phyloP scores from a whole-genome alignment of 2,113 vertebrate genomes.

The Sarotherodon lohbergeri region DNA sequence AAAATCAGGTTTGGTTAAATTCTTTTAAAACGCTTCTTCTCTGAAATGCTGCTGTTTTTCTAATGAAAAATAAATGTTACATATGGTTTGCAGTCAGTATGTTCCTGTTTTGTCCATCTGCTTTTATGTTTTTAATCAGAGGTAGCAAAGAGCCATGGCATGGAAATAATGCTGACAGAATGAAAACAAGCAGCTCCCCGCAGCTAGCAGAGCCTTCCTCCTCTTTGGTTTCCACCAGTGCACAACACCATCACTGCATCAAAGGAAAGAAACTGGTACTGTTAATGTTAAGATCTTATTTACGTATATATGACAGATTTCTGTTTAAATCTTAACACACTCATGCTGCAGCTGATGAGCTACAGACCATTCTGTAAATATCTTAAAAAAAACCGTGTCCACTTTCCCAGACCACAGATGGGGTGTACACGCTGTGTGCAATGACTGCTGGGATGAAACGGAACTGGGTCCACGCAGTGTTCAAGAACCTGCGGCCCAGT shows the following conservation, averaged over 20 bases:
- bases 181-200: constrained; percentile 20
- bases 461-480: constrained; percentile 91
- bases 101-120: not conserved
- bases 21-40: not conserved
- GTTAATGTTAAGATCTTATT: not conserved
- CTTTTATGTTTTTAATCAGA: not conserved
- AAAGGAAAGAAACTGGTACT: constrained; percentile 47
- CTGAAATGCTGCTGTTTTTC: not conserved
- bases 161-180: not conserved
- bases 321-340: not conserved
- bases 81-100: not conserved
- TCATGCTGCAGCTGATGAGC: not conserved
- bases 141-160: not conserved
- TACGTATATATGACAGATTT: not conserved
- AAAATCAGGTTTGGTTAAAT: constrained; percentile 25
- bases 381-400: not conserved
- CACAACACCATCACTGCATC: constrained; percentile 3
- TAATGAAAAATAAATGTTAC: not conserved
- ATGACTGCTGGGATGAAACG: constrained; percentile 86
- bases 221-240: not conserved
- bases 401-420: constrained; percentile 79
- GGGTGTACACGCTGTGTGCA: constrained; percentile 84
- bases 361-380: not conserved
- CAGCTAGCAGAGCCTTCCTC: not conserved
- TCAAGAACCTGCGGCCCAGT: constrained; percentile 83